Base-by-base conservation (phyloP, 2,888 invertebrate species). In the Anagyrus pseudococci region DNA sequence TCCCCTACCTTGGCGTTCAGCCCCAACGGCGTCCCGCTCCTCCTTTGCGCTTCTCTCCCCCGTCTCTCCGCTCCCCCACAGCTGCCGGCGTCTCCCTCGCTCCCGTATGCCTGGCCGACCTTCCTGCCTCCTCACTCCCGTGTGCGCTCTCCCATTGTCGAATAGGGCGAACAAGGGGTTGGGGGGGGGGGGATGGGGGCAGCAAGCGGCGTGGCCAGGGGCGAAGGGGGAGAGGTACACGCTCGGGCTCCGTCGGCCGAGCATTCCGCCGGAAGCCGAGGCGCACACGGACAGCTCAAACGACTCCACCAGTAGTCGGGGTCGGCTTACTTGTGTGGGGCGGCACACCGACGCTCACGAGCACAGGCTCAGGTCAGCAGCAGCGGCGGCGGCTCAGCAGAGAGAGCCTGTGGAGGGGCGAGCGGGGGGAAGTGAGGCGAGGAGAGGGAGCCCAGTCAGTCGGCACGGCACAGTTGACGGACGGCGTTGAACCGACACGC, bases 251-350 rank as follows among this genome's bases (percentile, higher is more conserved):
- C n/a, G n/a, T n/a, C n/a, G n/a, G n/a, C n/a, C 74, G 75, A 72
- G 77, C 77, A 79, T 76, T 79, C 7, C 76, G 80, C 79, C 80
- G 80, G 79, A 80, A 80, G 78, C 78, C 76, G 76, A 80, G 79
- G 79, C 79, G 78, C 75, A 77, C 72, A 75, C 76, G 75, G 75
- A 78, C 71, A 10, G 10, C 71, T 64, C 68, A 70, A 63, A 69
- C 68, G 63, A 67, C 67, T 65, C 50, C 66, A 67, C 50, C 47
- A 49, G 64, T 59, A 55, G 58, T 55, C 4, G 46, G 33, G 2
- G 13, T 8, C 15, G 8, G 33, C 58, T 59, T 46, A 29, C 50
- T 55, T 48, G 49, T 40, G 53, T 58, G 43, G 41, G 57, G 54
- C 37, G 10, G 47, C 41, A 37, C 58, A 43, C 47, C 52, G 33